Conservation (phyloP, 2,888 invertebrate genomes). For the Coelopa pilipes region DNA sequence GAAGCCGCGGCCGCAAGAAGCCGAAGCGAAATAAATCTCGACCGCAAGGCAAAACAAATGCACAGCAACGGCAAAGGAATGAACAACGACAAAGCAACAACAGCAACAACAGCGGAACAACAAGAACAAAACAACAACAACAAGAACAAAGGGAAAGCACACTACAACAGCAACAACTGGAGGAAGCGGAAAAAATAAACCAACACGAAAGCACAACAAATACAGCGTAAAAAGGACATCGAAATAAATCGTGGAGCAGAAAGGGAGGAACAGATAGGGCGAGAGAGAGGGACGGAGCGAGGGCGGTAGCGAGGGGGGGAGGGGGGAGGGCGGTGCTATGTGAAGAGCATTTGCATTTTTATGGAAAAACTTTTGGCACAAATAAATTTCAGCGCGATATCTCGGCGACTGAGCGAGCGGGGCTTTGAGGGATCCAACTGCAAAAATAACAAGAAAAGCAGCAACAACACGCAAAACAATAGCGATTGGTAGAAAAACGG, state of each 20-base stretch:
- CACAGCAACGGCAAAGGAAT: neutral
- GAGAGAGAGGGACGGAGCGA: too few species aligned
- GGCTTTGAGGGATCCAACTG: too few species aligned
- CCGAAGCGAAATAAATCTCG: neutral
- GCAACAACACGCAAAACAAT: too few species aligned
- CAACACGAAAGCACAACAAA: neutral
- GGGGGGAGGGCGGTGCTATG: too few species aligned
- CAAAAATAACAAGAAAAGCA: too few species aligned
- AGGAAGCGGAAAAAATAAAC: neutral
- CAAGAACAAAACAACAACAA: slow-evolving; percentile 7
- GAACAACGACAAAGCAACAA: neutral
- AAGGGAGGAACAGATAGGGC: too few species aligned
- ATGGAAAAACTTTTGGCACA: slow-evolving; percentile 51
- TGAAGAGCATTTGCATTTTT: slow-evolving; percentile 53
- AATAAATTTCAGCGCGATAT: too few species aligned
- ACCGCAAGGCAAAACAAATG: neutral
- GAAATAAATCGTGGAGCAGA: neutral
- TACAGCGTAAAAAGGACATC: neutral
- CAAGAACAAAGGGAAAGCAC: neutral
- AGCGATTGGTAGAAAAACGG: too few species aligned
- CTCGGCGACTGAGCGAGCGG: too few species aligned
- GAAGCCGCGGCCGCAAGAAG: too few species aligned
- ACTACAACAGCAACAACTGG: neutral
- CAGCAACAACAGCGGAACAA: neutral
- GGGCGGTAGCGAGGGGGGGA: too few species aligned